Evolutionary conservation across 2,113 vertebrate species (phyloP).

Genomic region (Pedetes capensis): DNA sequence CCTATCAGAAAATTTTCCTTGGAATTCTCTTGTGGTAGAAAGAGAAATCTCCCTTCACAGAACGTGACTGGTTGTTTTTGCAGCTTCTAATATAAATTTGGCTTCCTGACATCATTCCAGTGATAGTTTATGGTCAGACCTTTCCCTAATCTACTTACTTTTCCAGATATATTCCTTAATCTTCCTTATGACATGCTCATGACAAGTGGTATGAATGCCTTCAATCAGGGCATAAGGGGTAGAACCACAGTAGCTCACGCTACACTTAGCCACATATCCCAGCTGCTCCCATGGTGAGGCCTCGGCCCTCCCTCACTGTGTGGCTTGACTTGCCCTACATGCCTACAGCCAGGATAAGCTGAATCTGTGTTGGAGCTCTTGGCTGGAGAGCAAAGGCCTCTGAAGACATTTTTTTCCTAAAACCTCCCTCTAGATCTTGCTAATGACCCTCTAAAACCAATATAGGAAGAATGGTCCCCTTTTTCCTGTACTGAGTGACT

Average conservation of each 20-base stretch:
- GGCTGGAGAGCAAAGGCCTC: not conserved
- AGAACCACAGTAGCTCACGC: not conserved
- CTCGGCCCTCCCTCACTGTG: not conserved
- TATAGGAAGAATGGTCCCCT: not conserved
- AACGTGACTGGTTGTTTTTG: not conserved
- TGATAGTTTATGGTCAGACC: not conserved
- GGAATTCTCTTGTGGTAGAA: not conserved
- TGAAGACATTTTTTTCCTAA: not conserved
- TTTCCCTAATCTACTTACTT: not conserved
- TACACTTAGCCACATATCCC: not conserved
- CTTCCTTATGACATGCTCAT: not conserved
- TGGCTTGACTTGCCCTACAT: not conserved
- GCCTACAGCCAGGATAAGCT: not conserved
- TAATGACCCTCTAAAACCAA: not conserved
- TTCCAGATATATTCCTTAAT: not conserved
- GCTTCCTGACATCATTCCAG: not conserved
- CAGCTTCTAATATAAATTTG: not conserved
- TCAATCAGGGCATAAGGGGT: not conserved
- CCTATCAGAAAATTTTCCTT: not conserved
- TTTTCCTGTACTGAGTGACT: not conserved
- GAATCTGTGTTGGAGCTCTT: not conserved
- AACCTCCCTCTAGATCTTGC: not conserved
- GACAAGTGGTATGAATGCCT: not conserved
- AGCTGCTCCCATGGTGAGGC: not conserved
- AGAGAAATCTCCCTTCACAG: not conserved